A percentile compares a stretch with the other conserved stretches of the same genome.
These are phyloP conservation scores for Astropecten irregularis DNA, from an alignment of 53 echinoderm and acorn worm genomes.

Conservation along the genomic window DNA sequence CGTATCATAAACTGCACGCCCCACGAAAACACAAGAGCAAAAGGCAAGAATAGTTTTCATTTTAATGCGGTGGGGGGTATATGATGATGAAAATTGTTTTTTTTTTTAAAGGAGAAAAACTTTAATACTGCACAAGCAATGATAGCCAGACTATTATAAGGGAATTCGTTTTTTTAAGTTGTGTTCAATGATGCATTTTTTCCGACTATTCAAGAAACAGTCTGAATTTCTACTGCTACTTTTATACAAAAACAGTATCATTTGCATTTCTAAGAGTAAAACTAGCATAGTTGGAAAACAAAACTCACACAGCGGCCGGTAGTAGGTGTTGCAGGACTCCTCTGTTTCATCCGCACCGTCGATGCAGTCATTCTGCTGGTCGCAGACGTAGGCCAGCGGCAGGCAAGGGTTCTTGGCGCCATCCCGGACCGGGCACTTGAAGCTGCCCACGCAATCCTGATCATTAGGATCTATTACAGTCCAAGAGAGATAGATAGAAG, in stretches of 20 bases:
- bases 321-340: slow-evolving; percentile 26
- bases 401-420: slow-evolving; percentile 23
- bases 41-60: neutral
- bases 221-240: too few species aligned
- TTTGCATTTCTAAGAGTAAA: too few species aligned
- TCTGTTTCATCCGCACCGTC: slow-evolving; percentile 36
- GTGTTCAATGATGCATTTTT: too few species aligned
- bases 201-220: too few species aligned
- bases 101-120: too few species aligned
- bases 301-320: slow-evolving; percentile 12
- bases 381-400: slow-evolving; percentile 34
- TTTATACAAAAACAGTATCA: too few species aligned
- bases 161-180: too few species aligned
- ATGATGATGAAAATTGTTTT: neutral
- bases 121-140: too few species aligned
- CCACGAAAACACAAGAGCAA: neutral
- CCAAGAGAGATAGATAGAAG: neutral
- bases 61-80: neutral
- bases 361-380: neutral
- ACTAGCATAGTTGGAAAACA: too few species aligned
- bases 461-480: slow-evolving; percentile 37
- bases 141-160: too few species aligned
- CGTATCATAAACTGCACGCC: slow-evolving; percentile 32
- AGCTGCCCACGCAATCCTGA: slow-evolving; percentile 7
- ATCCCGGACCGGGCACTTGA: slow-evolving; percentile 30